phyloP scores from a whole-genome alignment of 2,888 invertebrate species.

The Caenorhabditis parvicauda region DNA sequence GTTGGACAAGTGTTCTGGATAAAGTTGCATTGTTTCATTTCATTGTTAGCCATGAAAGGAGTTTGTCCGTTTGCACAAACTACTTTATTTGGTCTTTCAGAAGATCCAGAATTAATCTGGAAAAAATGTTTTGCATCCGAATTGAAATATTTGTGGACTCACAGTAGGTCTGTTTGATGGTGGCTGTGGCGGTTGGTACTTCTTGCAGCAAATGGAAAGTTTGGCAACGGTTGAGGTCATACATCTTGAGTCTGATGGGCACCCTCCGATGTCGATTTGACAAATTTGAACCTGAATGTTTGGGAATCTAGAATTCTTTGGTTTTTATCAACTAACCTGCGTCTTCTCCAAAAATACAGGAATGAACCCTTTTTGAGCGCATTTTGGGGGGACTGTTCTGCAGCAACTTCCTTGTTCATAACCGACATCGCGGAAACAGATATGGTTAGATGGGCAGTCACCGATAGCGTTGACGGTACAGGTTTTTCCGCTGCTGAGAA shows the following conservation, averaged over 20 bases:
- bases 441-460: slow-evolving; percentile 36
- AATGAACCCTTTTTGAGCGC: slow-evolving; percentile 34
- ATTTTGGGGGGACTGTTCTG: slow-evolving; percentile 38
- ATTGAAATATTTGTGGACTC: too few species aligned
- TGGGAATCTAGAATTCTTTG: neutral
- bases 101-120: slow-evolving; percentile 27
- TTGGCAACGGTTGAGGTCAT: slow-evolving; percentile 43
- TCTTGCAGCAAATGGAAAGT: slow-evolving; percentile 45
- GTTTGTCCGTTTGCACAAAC: slow-evolving; percentile 34
- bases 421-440: slow-evolving; percentile 36
- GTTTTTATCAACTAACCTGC: slow-evolving; percentile 19
- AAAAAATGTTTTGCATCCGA: slow-evolving; percentile 11
- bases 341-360: slow-evolving; percentile 43
- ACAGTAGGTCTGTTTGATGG: slow-evolving; percentile 9
- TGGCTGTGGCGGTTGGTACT: slow-evolving; percentile 30
- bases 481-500: slow-evolving; percentile 46
- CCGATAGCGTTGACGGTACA: slow-evolving; percentile 52
- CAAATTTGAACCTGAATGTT: slow-evolving; percentile 42
- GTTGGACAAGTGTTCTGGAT: slow-evolving; percentile 58
- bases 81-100: slow-evolving; percentile 12
- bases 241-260: slow-evolving; percentile 44
- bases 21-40: slow-evolving; percentile 51
- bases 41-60: slow-evolving; percentile 27
- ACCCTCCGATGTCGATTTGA: slow-evolving; percentile 33
- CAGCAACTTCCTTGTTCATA: slow-evolving; percentile 44